Evolutionary conservation across 2,888 invertebrate species (phyloP).

Genomic region (Heliconius ismenius): DNA sequence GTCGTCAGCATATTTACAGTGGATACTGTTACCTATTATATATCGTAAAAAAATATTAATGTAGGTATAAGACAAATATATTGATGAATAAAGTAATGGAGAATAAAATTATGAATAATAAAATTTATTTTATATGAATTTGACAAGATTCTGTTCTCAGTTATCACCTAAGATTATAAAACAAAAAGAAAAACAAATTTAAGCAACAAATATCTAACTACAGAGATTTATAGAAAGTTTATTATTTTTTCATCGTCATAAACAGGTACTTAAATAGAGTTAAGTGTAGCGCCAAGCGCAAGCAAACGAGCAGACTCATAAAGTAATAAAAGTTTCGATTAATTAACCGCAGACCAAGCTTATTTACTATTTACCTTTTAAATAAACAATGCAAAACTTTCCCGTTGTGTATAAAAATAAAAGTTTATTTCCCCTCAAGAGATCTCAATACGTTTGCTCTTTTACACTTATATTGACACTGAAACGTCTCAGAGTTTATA

Average conservation of each 20-base stretch:
- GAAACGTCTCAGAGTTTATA: conserved; percentile 12
- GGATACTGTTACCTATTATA: conserved; percentile 87
- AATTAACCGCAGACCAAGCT: conserved; percentile 8
- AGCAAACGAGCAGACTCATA: conserved; percentile 16
- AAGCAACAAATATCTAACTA: not conserved
- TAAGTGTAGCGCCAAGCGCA: not conserved
- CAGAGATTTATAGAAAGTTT: not conserved
- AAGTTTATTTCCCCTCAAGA: not conserved
- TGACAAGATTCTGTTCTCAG: not conserved
- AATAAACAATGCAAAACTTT: conserved; percentile 25
- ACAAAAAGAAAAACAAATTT: not conserved
- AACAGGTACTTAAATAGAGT: conserved; percentile 11
- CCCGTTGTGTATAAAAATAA: conserved; percentile 9
- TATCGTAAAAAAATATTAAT: not conserved
- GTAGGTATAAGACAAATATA: not conserved
- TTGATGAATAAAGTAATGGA: not conserved
- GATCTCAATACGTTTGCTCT: conserved; percentile 5
- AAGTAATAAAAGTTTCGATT: conserved; percentile 21
- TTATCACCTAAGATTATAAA: not conserved
- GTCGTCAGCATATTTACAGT: conserved; percentile 95
- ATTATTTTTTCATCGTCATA: conserved; percentile 11
- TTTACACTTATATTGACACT: conserved; percentile 26
- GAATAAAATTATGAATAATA: not conserved
- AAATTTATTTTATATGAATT: not conserved
- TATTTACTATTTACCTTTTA: conserved; percentile 7